Evolutionary conservation across 1,140 invertebrate genomes (phyloP).

Genomic region (Aradophagus sp.): DNA sequence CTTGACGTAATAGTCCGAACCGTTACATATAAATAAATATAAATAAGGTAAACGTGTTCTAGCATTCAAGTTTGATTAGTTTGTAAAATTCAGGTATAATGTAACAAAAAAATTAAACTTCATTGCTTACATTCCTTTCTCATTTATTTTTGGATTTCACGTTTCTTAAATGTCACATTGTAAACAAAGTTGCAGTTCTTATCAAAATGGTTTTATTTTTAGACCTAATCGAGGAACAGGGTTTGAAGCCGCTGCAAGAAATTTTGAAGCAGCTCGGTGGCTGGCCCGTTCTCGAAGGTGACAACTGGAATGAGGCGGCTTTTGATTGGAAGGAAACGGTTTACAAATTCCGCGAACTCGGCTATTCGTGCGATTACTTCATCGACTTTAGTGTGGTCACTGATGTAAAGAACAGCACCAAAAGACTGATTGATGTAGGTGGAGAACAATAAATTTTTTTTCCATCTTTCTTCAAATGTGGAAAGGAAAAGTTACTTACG

Average conservation of each 20-base stretch:
- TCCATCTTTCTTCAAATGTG: background rate
- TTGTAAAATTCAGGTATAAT: too few species aligned
- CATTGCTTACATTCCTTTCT: too few species aligned
- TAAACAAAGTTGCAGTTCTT: too few species aligned
- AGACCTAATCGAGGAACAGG: constrained; percentile 84
- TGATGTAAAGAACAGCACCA: constrained; percentile 93
- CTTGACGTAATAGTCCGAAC: too few species aligned
- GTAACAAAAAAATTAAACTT: too few species aligned
- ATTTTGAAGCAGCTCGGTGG: constrained; percentile 88
- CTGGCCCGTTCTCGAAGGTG: constrained; percentile 90
- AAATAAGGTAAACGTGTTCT: too few species aligned
- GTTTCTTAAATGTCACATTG: too few species aligned
- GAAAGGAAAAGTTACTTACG: too few species aligned
- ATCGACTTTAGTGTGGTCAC: constrained; percentile 93
- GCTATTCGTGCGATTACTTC: constrained; percentile 93
- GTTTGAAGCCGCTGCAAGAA: constrained; percentile 80
- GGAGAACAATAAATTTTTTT: too few species aligned
- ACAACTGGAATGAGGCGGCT: constrained; percentile 80
- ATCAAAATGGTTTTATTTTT: constrained; percentile 51
- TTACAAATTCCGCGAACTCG: constrained; percentile 84
- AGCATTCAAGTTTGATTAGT: too few species aligned
- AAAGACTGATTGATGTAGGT: constrained; percentile 90
- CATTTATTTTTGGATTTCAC: too few species aligned
- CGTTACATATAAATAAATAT: too few species aligned
- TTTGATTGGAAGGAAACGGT: constrained; percentile 90